A percentile compares a stretch with the other conserved stretches of the same genome.
Evolutionary conservation across 1,140 invertebrate genomes (phyloP).

Genomic region (Teleopsis dalmanni): DNA sequence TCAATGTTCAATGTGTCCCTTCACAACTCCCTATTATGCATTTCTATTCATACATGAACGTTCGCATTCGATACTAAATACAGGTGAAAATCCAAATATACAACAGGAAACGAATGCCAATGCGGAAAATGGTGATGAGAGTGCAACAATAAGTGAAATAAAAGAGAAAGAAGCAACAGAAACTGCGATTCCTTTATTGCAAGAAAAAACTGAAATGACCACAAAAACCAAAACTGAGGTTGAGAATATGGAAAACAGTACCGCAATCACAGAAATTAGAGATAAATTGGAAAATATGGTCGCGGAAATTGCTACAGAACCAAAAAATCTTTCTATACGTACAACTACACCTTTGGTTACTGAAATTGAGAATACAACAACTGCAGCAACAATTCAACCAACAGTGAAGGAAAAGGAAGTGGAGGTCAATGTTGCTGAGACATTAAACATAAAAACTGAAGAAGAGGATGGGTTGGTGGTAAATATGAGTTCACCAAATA

Average conservation of each 20-base stretch:
- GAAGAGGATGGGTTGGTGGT: too few species aligned
- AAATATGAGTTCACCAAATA: too few species aligned
- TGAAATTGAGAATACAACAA: neutral
- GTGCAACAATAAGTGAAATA: too few species aligned
- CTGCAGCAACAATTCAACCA: too few species aligned
- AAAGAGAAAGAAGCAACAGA: conserved; percentile 1
- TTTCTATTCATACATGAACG: conserved; percentile 87
- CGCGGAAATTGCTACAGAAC: conserved; percentile 4
- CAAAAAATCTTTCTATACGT: conserved; percentile 9
- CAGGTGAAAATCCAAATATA: neutral
- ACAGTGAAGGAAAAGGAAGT: neutral
- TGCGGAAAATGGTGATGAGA: conserved; percentile 1
- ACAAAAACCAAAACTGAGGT: neutral
- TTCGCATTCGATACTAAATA: conserved; percentile 52
- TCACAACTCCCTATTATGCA: conserved; percentile 79
- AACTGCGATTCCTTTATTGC: too few species aligned
- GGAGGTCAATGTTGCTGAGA: neutral
- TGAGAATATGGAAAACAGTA: neutral
- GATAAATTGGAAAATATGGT: neutral
- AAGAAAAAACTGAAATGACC: conserved; percentile 10
- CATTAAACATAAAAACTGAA: too few species aligned
- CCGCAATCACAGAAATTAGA: neutral
- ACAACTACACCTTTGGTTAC: conserved; percentile 10
- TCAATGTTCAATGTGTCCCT: conserved; percentile 80
- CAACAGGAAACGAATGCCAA: neutral